Conservation (phyloP, 2,797 vertebrate genomes). For the Propithecus deckenii region DNA sequence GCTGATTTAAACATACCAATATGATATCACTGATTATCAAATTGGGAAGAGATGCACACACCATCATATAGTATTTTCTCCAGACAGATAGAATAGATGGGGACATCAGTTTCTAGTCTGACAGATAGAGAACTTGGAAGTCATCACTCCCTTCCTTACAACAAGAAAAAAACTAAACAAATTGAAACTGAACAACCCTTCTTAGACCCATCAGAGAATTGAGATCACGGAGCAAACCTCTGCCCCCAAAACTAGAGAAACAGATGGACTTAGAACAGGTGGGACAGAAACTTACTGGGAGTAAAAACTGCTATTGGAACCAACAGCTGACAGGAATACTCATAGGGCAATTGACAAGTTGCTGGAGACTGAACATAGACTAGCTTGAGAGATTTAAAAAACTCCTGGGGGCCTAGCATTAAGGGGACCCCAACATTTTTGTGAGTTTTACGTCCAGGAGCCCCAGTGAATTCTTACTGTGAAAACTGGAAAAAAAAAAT, state of each 20-base stretch:
- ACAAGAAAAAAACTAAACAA: neutral
- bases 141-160: neutral
- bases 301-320: neutral
- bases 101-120: neutral
- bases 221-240: neutral
- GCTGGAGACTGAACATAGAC: neutral
- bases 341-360: neutral
- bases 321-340: constrained; percentile 16
- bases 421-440: neutral
- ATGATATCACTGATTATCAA: neutral
- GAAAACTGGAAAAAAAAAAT: neutral
- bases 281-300: neutral
- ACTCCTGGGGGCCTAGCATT: neutral
- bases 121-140: neutral
- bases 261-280: neutral
- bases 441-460: neutral
- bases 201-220: neutral
- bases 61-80: neutral
- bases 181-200: neutral
- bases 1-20: neutral
- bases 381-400: neutral
- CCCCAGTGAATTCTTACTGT: neutral
- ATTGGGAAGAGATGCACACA: neutral
- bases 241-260: neutral
- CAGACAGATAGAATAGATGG: neutral